A percentile compares a stretch with the other conserved stretches of the same genome.
These are phyloP conservation scores for Holacanthella duospinosa DNA, from an alignment of 2,888 invertebrate species.

Conservation along the genomic window DNA sequence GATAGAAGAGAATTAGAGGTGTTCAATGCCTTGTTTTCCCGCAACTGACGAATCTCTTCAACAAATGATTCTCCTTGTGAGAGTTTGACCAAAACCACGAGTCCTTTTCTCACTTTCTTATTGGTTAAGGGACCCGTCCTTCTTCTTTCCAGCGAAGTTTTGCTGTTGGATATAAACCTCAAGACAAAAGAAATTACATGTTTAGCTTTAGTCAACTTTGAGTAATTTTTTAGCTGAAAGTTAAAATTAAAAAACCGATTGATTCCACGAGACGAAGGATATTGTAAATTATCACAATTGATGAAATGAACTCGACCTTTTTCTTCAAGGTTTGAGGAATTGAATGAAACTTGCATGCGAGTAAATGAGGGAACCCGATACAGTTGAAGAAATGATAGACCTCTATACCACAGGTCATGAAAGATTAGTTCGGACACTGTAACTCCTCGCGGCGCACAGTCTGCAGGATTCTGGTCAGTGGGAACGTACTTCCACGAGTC, in stretches of 20 bases:
- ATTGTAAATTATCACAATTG: too few species aligned
- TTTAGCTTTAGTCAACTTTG: not conserved
- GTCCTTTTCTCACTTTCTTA: not conserved
- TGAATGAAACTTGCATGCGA: too few species aligned
- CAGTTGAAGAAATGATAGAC: too few species aligned
- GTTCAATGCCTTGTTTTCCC: not conserved
- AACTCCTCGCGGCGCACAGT: conserved; percentile 11
- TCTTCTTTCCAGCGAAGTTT: too few species aligned
- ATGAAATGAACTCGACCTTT: too few species aligned
- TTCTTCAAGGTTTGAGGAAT: too few species aligned
- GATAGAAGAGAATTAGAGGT: not conserved
- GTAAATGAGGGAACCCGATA: too few species aligned
- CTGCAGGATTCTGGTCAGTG: conserved; percentile 11
- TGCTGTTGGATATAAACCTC: too few species aligned
- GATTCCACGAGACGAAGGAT: too few species aligned
- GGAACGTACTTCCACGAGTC: conserved; percentile 13
- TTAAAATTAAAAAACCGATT: too few species aligned
- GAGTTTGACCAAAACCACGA: not conserved
- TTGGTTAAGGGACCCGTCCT: not conserved
- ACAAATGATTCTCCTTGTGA: not conserved
- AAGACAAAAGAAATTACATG: too few species aligned
- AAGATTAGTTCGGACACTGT: not conserved
- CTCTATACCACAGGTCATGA: conserved; percentile 9
- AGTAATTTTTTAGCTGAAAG: not conserved
- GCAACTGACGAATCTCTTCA: not conserved